Evolutionary conservation across 2,113 vertebrate species (phyloP).

Genomic region (Pholis gunnellus): DNA sequence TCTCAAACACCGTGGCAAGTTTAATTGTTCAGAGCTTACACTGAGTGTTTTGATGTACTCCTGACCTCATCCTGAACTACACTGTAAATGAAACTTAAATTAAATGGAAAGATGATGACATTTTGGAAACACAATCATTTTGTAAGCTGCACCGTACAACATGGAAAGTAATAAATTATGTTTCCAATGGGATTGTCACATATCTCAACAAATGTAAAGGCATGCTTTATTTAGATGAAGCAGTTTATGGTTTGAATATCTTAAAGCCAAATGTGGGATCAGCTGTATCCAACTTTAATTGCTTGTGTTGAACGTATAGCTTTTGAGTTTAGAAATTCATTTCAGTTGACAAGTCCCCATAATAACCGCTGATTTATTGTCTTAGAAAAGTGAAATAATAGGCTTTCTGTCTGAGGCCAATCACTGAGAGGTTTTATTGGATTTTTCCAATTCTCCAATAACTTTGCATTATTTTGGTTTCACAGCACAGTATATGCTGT

Average conservation of each 20-base stretch:
- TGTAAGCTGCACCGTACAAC: constrained; percentile 33
- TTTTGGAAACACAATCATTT: constrained; percentile 13
- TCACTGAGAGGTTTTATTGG: constrained; percentile 78
- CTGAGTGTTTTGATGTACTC: constrained; percentile 28
- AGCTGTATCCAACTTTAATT: constrained; percentile 66
- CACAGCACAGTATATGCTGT: constrained; percentile 55
- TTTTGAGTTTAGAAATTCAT: constrained; percentile 66
- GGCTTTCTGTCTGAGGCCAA: constrained; percentile 72
- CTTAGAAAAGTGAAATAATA: constrained; percentile 74
- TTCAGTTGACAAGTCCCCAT: constrained; percentile 72
- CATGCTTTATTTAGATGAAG: constrained; percentile 52
- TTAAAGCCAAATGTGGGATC: constrained; percentile 62
- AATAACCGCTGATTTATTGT: constrained; percentile 78
- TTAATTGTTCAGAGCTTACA: constrained; percentile 45
- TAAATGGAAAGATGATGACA: constrained; percentile 45
- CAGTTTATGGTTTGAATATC: constrained; percentile 68
- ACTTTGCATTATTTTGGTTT: constrained; percentile 76
- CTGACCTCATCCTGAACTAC: constrained; percentile 53
- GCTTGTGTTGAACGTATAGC: constrained; percentile 64
- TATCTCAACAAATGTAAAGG: constrained; percentile 55
- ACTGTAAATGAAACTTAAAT: constrained; percentile 57
- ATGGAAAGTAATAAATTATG: constrained; percentile 42
- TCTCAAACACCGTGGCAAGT: constrained; percentile 55
- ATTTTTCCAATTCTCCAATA: constrained; percentile 76
- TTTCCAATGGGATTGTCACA: constrained; percentile 50